These are phyloP conservation scores for Recurvirostra avosetta DNA, from an alignment of 2,113 vertebrate genomes.

Conservation along the genomic window DNA sequence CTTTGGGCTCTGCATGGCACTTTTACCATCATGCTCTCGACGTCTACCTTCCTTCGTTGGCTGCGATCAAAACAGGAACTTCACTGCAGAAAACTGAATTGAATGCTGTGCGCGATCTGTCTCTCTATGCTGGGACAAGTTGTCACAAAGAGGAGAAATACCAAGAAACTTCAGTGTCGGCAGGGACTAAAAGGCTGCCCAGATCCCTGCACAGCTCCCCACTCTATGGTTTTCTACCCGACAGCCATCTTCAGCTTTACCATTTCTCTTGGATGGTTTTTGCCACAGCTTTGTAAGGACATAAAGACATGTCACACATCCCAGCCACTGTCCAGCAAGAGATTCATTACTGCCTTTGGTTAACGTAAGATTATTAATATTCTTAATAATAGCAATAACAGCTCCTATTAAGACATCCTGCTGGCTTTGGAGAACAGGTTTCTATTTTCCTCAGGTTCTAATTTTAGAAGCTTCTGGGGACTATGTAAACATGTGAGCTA, in stretches of 20 bases:
- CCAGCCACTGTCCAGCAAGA: background rate
- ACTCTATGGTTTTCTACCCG: background rate
- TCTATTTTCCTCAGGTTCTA: slow-evolving; percentile 1
- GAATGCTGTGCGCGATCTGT: fast-evolving
- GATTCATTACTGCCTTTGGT: background rate
- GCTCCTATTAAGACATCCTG: background rate
- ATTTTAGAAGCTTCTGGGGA: slow-evolving; percentile 9
- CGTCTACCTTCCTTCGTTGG: background rate
- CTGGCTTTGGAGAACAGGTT: background rate
- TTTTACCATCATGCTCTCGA: background rate
- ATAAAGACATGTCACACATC: background rate
- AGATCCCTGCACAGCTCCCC: background rate
- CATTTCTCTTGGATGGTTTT: background rate
- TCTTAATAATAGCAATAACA: slow-evolving; percentile 29
- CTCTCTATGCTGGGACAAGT: background rate
- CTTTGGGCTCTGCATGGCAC: background rate
- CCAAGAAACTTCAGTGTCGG: background rate
- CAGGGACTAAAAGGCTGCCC: background rate
- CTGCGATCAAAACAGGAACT: background rate
- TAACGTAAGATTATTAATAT: background rate
- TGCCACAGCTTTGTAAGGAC: background rate
- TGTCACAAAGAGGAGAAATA: background rate
- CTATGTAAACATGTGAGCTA: background rate
- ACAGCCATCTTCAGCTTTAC: background rate
- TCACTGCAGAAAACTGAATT: background rate